Evolutionary conservation across 2,888 invertebrate species (phyloP), one percentile per base, ranked within the genome.

Genomic region (Folsomia manolachei): DNA sequence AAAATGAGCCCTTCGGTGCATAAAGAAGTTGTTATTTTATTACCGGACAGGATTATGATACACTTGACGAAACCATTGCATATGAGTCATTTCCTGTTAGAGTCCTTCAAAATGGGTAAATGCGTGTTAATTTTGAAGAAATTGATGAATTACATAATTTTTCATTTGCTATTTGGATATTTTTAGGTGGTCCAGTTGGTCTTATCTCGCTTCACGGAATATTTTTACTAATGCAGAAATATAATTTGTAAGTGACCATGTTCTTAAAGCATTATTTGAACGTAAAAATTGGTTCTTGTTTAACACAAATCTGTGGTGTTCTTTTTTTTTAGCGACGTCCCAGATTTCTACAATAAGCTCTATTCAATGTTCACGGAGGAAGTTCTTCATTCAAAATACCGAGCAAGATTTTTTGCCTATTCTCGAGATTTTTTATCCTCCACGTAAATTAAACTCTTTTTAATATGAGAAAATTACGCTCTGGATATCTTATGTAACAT

Each of bases 361-460:
- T 98, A 98, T 86, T 91, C 91, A 23, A 90, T 98, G 90, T 92
- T 96, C 82, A 91, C 93, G 82, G 93, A 95, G 0, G 91, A 92
- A 82, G 90, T 97, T 82, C 94, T 97, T 84, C 91, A 92, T 82
- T 94, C 93, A 14, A 92, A 94, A 82, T 95, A 93, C 85, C 93
- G 94, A 83, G 89, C 92, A 0, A 88, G 95, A 62, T 89, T 98
- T 71, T 91, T 97, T 84, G 92, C 93, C 82, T 87, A 97, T 72
- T 88, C 94, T 0, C 94, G 97, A 83, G 87, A 95, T 75, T 97
- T 98, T 84, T 87, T 98, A 25, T 91, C 92, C 73, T 98, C 97
- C 63, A 93, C 94, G 89, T 92, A 84, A 89, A 90, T 23, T 27
- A 24, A 27, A 51, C n/a, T 39, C 39, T 9, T 4, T 39, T 39